A percentile compares a stretch with the other conserved stretches of the same genome.
phyloP scores from a whole-genome alignment of 2,888 invertebrate genomes.

The Invenusta paracnida region DNA sequence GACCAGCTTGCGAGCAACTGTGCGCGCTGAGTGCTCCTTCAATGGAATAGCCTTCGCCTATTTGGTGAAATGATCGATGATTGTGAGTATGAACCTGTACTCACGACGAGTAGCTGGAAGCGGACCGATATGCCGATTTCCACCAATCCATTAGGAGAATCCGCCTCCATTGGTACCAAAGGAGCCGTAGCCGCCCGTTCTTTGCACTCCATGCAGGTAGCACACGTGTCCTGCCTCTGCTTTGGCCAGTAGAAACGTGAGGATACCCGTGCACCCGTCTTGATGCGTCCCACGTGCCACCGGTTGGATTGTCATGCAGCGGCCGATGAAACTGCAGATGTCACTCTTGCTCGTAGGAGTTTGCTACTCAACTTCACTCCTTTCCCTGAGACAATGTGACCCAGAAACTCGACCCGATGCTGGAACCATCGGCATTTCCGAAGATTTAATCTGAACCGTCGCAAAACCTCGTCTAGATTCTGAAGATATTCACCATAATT shows the following conservation, averaged over 20 bases:
- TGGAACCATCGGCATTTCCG: constrained; percentile 46
- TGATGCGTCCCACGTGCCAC: not conserved
- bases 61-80: too few species aligned
- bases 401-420: constrained; percentile 31
- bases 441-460: constrained; percentile 15
- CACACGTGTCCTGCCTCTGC: not conserved
- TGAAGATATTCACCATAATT: constrained; percentile 24
- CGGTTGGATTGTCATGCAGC: not conserved
- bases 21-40: too few species aligned
- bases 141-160: not conserved
- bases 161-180: not conserved
- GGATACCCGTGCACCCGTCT: not conserved
- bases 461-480: constrained; percentile 20
- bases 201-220: not conserved
- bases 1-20: too few species aligned
- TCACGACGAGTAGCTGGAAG: not conserved
- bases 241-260: not conserved
- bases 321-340: not conserved
- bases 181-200: not conserved
- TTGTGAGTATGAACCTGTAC: not conserved
- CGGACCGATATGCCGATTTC: not conserved
- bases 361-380: constrained; percentile 32
- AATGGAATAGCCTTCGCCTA: too few species aligned
- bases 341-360: constrained; percentile 14
- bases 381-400: not conserved